A percentile compares a stretch with the other conserved stretches of the same genome.
Conservation (phyloP, 1,140 invertebrate species). For the Anagrus nilaparvatae region DNA sequence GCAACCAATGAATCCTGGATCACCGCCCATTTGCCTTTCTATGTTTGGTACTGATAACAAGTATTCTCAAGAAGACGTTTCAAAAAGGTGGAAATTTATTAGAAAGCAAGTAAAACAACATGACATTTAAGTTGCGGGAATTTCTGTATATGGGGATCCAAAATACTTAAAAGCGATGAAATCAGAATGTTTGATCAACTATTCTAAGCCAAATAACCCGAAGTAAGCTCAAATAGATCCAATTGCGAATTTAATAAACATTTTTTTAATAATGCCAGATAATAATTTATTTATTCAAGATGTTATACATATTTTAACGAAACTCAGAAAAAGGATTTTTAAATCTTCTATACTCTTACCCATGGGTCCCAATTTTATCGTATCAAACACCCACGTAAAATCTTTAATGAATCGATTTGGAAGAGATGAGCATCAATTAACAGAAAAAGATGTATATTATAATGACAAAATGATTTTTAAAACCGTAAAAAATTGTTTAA, state of each 20-base stretch:
- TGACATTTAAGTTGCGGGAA: conserved; percentile 14
- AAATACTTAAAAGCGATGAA: conserved; percentile 16
- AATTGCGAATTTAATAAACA: neutral
- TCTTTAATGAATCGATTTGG: neutral
- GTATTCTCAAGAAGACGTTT: conserved; percentile 9
- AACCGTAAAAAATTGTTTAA: too few species aligned
- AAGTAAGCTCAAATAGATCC: neutral
- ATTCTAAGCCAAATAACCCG: conserved; percentile 10
- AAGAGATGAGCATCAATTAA: conserved; percentile 15
- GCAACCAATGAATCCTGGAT: conserved; percentile 11
- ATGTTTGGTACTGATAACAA: conserved; percentile 16
- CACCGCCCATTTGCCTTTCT: conserved; percentile 14
- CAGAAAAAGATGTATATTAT: too few species aligned
- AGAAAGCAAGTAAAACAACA: conserved; percentile 6
- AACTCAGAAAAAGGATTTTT: conserved; percentile 3
- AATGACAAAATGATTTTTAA: too few species aligned
- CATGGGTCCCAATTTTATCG: conserved; percentile 9
- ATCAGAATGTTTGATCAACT: neutral
- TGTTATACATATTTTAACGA: conserved; percentile 4
- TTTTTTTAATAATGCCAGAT: neutral
- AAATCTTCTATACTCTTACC: conserved; percentile 8
- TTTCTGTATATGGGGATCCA: conserved; percentile 17
- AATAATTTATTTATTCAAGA: conserved; percentile 5
- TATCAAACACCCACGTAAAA: conserved; percentile 3
- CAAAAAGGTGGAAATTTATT: conserved; percentile 12